Conservation (phyloP, 2,113 vertebrate genomes). For the Panthera tigris region DNA sequence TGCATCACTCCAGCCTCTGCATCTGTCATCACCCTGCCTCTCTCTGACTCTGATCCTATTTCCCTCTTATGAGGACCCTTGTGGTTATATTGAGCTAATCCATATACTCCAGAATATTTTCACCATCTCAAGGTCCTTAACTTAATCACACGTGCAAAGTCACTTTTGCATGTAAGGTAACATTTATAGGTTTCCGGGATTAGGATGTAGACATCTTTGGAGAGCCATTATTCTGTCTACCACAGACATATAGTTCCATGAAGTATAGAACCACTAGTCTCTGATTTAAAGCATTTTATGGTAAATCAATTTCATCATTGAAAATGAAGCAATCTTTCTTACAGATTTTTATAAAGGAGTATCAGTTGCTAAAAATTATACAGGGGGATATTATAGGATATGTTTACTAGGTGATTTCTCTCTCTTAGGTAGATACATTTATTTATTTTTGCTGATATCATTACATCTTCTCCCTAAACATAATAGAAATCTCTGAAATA, state of each 20-base stretch:
- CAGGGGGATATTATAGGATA: background rate
- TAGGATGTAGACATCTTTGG: background rate
- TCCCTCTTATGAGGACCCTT: background rate
- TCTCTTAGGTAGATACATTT: conserved; percentile 20
- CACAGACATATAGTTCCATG: background rate
- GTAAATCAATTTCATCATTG: background rate
- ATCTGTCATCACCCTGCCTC: background rate
- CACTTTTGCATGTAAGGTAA: background rate
- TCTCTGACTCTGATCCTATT: background rate
- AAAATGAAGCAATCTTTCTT: conserved; percentile 16
- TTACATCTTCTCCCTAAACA: background rate
- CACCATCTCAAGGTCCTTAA: background rate
- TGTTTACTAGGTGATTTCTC: background rate
- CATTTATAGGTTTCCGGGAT: background rate
- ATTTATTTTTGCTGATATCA: background rate
- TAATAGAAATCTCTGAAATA: conserved; percentile 18
- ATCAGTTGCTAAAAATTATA: background rate
- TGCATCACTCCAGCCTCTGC: background rate
- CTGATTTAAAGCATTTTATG: background rate
- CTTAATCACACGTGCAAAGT: background rate
- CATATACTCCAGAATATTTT: background rate
- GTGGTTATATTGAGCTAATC: background rate
- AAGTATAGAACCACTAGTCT: background rate
- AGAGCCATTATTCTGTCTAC: background rate
- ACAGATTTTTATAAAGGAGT: background rate